Percentiles rank a stretch among this genome's conserved stretches.
phyloP scores from a whole-genome alignment of 2,113 vertebrate species.

The Halichoerus grypus region DNA sequence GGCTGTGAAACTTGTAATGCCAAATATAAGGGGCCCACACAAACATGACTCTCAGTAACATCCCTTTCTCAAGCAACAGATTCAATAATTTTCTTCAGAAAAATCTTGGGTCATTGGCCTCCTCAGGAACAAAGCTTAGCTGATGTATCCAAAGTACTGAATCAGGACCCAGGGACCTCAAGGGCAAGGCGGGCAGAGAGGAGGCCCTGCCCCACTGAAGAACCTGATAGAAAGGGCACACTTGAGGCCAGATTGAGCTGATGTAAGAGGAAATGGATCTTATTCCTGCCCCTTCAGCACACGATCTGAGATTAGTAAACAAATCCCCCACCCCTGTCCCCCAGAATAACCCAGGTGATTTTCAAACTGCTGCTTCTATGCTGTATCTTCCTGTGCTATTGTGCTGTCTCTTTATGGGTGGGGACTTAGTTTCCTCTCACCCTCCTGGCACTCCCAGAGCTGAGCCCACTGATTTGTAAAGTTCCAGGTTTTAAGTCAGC shows the following conservation, averaged over 20 bases:
- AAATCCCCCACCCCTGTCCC: neutral
- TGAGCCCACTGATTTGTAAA: neutral
- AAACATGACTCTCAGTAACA: neutral
- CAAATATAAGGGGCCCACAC: neutral
- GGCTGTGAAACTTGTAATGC: neutral
- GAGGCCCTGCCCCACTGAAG: neutral
- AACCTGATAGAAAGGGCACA: neutral
- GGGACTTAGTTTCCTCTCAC: neutral
- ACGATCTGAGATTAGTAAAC: neutral
- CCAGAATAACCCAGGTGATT: neutral
- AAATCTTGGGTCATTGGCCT: constrained; percentile 9
- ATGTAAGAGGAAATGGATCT: constrained; percentile 31
- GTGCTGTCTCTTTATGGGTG: neutral
- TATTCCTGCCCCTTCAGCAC: neutral
- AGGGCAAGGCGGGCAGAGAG: neutral
- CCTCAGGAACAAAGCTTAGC: neutral
- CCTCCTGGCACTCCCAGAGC: neutral
- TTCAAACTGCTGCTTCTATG: neutral
- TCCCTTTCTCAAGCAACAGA: neutral
- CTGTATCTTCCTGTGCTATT: neutral
- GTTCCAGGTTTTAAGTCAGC: neutral
- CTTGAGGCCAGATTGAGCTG: neutral
- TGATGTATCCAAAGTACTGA: constrained; percentile 2
- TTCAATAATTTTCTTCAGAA: constrained; percentile 45
- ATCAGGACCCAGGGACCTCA: neutral